Base-by-base conservation (phyloP, 1,140 invertebrate species). In the Hypothenemus hampei region DNA sequence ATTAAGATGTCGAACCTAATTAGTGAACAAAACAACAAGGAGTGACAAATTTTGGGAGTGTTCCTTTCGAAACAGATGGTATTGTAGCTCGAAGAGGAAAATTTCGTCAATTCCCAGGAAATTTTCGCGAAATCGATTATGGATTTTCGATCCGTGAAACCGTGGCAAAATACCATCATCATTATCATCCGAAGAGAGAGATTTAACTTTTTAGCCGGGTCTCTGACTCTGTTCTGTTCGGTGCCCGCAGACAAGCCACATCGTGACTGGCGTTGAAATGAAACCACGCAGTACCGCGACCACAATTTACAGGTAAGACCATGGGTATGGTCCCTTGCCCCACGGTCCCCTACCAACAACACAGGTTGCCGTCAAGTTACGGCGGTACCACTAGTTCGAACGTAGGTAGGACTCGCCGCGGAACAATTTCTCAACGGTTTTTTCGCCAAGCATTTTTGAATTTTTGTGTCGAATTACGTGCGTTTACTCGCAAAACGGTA, bases 251-350 rank as follows among this genome's bases (percentile, higher is more conserved):
- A 56, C 44, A 48, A 48, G 41, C 37, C 35, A 56, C 53, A 51
- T 57, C 55, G 55, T 57, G 55, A 57, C 55, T 41, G 47, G 55
- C 46, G 55, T 57, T 41, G 55, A 46, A 57, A 57, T 57, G 55
- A 48, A 57, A 57, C 54, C 54, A 50, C 52, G 52, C 52, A 54
- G 53, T 51, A 57, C 47, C 55, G 46, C 46, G 46, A 47, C 55
- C 55, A 57, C 47, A 51, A 50, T 57, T 57, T 51, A 57, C 55
- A 57, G 55, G 55, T 57, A 57, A 33, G 44, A 26, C 45, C 45
- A 35, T 48, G 26, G 22, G 11, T 6, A n/a, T 16, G 22, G 29
- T 48, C 53, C 53, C 45, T 45, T 21, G 29, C 47, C 55, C 55
- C 55, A 22, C 47, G 20, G 24, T 40, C 26, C 55, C 39, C 48